phyloP scores from a whole-genome alignment of 2,888 invertebrate species.

The Trichopoda pennipes region DNA sequence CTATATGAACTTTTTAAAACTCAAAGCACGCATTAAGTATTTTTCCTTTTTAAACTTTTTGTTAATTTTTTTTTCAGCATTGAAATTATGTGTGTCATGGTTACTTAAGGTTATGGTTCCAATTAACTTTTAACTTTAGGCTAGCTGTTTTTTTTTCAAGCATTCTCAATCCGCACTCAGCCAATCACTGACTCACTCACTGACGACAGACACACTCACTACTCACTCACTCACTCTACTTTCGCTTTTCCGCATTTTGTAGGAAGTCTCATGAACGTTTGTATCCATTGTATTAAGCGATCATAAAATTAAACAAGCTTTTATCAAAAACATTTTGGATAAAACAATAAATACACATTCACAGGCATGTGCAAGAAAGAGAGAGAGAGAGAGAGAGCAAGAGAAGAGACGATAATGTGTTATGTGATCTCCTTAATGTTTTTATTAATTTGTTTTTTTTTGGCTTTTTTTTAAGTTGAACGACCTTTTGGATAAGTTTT shows the following conservation, averaged over 20 bases:
- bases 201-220: not conserved
- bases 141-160: no score
- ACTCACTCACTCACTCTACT: constrained; percentile 42
- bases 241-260: constrained; percentile 70
- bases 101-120: constrained; percentile 46
- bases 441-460: constrained; percentile 1
- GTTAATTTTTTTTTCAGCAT: not conserved
- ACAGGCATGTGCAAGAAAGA: not conserved
- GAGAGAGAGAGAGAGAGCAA: not conserved
- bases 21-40: not conserved
- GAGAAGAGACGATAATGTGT: not conserved
- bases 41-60: constrained; percentile 18
- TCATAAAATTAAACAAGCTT: constrained; percentile 70
- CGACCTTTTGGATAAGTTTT: constrained; percentile 19
- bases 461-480: constrained; percentile 13
- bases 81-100: constrained; percentile 41
- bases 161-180: no score
- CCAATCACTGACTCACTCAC: no score
- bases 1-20: not conserved
- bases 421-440: not conserved
- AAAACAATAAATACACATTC: constrained; percentile 12
- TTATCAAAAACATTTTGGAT: constrained; percentile 33
- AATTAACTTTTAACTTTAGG: constrained; percentile 36
- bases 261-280: constrained; percentile 75
- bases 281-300: constrained; percentile 77